Percentiles rank a stretch among this genome's conserved stretches.
Conservation (phyloP, 30 jellyfish, hydroid and myxozoan genomes). For the Hydra vulgaris region DNA sequence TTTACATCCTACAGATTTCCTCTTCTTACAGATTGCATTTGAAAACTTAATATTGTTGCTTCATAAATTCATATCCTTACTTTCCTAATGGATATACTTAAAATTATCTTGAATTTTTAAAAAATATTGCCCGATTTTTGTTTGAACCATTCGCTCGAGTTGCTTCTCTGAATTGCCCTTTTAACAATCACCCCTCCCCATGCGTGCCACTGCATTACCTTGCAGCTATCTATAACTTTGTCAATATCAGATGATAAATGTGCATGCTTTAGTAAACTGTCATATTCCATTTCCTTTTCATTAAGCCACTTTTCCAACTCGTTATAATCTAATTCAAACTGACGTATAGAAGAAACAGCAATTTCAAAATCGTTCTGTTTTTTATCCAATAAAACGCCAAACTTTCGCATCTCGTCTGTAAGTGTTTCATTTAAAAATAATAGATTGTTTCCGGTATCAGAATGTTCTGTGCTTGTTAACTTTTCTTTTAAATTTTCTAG, state of each 20-base stretch:
- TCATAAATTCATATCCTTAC: too few species aligned
- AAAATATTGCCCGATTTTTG: too few species aligned
- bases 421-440: not conserved
- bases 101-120: too few species aligned
- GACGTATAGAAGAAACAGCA: constrained; percentile 10
- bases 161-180: too few species aligned
- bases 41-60: too few species aligned
- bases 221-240: constrained; percentile 1
- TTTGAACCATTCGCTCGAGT: too few species aligned
- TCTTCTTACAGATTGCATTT: too few species aligned
- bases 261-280: constrained; percentile 8
- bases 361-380: not conserved
- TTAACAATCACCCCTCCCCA: too few species aligned
- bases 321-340: constrained; percentile 52
- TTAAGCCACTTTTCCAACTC: constrained; percentile 60
- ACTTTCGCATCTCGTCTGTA: not conserved
- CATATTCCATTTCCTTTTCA: constrained; percentile 54
- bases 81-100: too few species aligned
- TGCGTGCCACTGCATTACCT: too few species aligned
- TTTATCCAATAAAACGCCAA: not conserved
- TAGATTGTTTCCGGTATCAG: not conserved
- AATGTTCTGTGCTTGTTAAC: not conserved
- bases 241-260: constrained; percentile 3
- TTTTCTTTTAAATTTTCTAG: not conserved
- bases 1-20: too few species aligned